These are phyloP conservation scores for Cotesia glomerata DNA, from an alignment of 1,140 invertebrate species.

Conservation along the genomic window DNA sequence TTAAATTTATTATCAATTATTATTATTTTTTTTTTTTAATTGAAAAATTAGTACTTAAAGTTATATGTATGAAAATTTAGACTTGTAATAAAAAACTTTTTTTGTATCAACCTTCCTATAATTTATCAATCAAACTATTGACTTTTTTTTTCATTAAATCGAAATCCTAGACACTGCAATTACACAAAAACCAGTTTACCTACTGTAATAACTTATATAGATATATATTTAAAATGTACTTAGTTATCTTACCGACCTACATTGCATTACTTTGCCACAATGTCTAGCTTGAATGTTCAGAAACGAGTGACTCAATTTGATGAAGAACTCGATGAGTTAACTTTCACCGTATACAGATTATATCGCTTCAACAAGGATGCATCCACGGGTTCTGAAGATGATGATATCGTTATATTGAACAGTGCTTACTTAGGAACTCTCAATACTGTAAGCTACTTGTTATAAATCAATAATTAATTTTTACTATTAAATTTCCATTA, in stretches of 20 bases:
- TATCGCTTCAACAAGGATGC: constrained; percentile 35
- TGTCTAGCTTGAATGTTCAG: constrained; percentile 27
- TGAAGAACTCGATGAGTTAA: constrained; percentile 38
- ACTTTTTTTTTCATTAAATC: background rate
- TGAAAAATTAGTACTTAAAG: no score
- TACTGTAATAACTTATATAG: background rate
- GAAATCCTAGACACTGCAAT: background rate
- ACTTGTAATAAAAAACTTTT: no score
- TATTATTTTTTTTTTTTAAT: no score
- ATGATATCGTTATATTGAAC: constrained; percentile 41
- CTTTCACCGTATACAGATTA: constrained; percentile 20
- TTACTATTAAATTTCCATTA: background rate
- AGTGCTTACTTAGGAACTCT: constrained; percentile 39
- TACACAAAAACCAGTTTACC: constrained; percentile 1
- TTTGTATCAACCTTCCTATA: background rate
- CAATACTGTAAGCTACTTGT: constrained; percentile 30
- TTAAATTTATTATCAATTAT: no score
- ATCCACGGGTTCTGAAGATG: constrained; percentile 29
- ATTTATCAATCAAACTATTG: background rate
- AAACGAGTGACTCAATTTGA: constrained; percentile 32
- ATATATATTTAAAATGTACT: background rate
- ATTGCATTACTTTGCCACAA: constrained; percentile 6
- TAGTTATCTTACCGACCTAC: background rate
- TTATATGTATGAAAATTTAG: no score
- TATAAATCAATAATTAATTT: background rate